These are phyloP conservation scores for Stegana nigrithorax DNA, from an alignment of 2,888 invertebrate species.

Conservation along the genomic window DNA sequence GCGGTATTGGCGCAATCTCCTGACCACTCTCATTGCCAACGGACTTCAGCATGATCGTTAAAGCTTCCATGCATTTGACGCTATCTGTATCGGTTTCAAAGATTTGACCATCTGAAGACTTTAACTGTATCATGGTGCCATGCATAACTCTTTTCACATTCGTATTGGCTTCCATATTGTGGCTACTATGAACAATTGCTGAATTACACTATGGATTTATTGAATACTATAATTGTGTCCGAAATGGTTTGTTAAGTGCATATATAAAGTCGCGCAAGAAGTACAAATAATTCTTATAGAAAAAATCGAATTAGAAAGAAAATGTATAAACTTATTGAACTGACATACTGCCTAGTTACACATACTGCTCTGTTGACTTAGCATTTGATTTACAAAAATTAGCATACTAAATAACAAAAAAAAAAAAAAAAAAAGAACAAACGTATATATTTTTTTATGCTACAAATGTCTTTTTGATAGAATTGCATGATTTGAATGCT, in stretches of 20 bases:
- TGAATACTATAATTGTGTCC: not conserved
- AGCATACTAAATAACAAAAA: no score
- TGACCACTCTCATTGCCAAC: not conserved
- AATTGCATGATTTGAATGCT: no score
- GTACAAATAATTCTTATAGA: not conserved
- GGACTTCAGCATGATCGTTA: conserved; percentile 2
- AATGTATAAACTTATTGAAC: no score
- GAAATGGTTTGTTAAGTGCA: not conserved
- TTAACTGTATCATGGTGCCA: not conserved
- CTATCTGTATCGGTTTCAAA: not conserved
- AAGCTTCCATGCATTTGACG: conserved; percentile 1
- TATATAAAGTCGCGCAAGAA: not conserved
- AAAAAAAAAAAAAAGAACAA: no score
- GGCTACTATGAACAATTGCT: no score
- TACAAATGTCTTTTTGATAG: no score
- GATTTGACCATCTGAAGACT: conserved; percentile 7
- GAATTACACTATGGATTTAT: no score
- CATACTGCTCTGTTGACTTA: no score
- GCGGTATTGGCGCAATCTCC: not conserved
- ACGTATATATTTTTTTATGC: no score
- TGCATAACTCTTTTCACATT: not conserved
- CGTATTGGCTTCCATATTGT: not conserved
- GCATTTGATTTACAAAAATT: no score
- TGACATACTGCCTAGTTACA: no score
- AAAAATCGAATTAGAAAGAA: no score